phyloP scores from a whole-genome alignment of 2,113 vertebrate genomes.

The Brachirus orientalis region DNA sequence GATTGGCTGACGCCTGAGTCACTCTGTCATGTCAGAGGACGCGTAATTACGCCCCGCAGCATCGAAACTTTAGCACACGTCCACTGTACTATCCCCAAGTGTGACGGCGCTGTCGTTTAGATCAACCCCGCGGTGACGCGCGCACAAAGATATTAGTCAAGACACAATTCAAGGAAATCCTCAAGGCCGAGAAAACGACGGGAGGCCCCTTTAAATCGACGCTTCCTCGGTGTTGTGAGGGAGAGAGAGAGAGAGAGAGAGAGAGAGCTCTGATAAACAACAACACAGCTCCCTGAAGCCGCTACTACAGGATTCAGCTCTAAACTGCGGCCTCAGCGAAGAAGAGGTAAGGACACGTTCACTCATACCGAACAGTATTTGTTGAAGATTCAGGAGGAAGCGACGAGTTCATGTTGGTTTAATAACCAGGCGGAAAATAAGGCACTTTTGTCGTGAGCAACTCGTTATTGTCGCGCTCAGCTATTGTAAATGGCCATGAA shows the following conservation, averaged over 20 bases:
- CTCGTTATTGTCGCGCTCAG: not conserved
- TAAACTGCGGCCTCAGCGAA: slow-evolving; percentile 10
- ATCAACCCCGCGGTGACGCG: slow-evolving; percentile 60
- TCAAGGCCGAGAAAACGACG: slow-evolving; percentile 52
- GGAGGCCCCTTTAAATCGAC: slow-evolving; percentile 69
- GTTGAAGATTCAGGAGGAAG: not conserved
- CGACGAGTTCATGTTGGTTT: not conserved
- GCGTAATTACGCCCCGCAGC: slow-evolving; percentile 50
- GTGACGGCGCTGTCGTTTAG: slow-evolving; percentile 28
- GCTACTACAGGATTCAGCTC: slow-evolving; percentile 45
- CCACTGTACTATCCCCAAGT: slow-evolving; percentile 25
- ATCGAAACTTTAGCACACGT: slow-evolving; percentile 40
- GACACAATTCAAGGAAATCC: slow-evolving; percentile 75
- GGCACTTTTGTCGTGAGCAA: too few relatives aligned
- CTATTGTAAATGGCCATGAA: not conserved
- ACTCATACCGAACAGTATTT: not conserved
- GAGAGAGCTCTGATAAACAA: slow-evolving; percentile 60
- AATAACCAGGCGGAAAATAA: not conserved
- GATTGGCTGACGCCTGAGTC: slow-evolving; percentile 59
- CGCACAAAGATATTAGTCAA: slow-evolving; percentile 38
- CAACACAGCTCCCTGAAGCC: slow-evolving; percentile 51
- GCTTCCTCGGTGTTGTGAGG: slow-evolving; percentile 45
- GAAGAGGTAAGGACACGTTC: slow-evolving; percentile 32
- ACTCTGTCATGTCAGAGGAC: slow-evolving; percentile 30
- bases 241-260: slow-evolving; percentile 30